Evolutionary conservation across 1,140 invertebrate genomes (phyloP).

Genomic region (Adelges cooleyi): DNA sequence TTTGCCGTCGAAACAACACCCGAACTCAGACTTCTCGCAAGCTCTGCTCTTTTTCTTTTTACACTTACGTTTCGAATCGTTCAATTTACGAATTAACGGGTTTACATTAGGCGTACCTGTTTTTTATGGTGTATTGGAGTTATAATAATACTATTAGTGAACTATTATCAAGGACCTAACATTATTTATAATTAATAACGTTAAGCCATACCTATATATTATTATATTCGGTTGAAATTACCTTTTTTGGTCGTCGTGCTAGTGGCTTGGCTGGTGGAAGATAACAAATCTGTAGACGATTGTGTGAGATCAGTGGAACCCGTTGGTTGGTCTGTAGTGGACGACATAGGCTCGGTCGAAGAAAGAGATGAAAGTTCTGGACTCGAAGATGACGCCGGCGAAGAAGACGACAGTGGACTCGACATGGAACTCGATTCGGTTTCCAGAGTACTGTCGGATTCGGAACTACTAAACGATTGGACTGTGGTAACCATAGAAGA

Average conservation of each 20-base stretch:
- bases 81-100: slow-evolving; percentile 32
- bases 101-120: neutral
- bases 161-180: no score
- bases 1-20: slow-evolving; percentile 79
- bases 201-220: neutral
- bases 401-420: no score
- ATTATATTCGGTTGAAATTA: neutral
- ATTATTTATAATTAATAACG: neutral
- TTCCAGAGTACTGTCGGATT: no score
- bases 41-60: slow-evolving; percentile 42
- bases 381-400: no score
- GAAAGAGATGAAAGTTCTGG: no score
- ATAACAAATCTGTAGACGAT: neutral
- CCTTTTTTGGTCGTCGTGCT: neutral
- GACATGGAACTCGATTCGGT: no score
- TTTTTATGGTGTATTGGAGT: neutral
- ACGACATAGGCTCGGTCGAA: no score
- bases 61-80: slow-evolving; percentile 48
- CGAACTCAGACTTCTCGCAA: slow-evolving; percentile 62
- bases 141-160: neutral
- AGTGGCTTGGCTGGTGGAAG: neutral
- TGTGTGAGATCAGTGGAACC: no score
- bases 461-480: no score
- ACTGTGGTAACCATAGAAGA: neutral
- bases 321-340: no score